Evolutionary conservation across 2,888 invertebrate genomes (phyloP), one percentile per base, ranked within the genome.

Genomic region (Cordylochernes scorpioides): DNA sequence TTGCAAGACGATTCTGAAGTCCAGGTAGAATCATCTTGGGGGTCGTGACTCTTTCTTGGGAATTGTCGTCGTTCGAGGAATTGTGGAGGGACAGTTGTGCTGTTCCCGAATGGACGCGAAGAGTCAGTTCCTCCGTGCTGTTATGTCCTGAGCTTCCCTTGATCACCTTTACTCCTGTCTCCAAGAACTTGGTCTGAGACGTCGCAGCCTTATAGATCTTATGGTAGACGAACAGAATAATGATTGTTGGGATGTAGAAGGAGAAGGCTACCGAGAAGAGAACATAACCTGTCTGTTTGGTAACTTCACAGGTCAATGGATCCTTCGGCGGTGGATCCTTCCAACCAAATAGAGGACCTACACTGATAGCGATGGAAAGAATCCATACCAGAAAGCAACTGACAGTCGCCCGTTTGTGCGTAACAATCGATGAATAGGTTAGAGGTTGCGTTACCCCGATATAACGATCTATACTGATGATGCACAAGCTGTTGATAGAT

Each of bases 401-500:
- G 9, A 41, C 33, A 17, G 39, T 34, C 3, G 55, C 52, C 4
- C 63, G 44, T 16, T 45, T 36, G 27, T 51, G 49, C 16, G 51
- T 50, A 44, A 54, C 46, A 30, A 54, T 53, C 18, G 49, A 46
- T 2, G 63, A 62, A 33, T 65, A 60, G 6, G 62, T 61, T 6
- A 68, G 47, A 0, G 68, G 68, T 15, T 61, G 51, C 0, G 67
- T 66, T 36, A 68, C 67, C 13, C 68, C 68, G 34, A 62, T 59
- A 56, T 65, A 68, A 1, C 68, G 57, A 53, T 68, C 65, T 52
- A 63, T 62, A 31, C 65, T 65, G 9, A 68, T 60, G 7, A 61
- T 63, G 42, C 67, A 67, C 13, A 68, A 54, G 3, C 65, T 66
- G n/a, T 67, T 55, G 39, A 68, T 68, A 17, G 65, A 65, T 0